Conservation (phyloP, 1,140 invertebrate genomes). For the Goniozus legneri region DNA sequence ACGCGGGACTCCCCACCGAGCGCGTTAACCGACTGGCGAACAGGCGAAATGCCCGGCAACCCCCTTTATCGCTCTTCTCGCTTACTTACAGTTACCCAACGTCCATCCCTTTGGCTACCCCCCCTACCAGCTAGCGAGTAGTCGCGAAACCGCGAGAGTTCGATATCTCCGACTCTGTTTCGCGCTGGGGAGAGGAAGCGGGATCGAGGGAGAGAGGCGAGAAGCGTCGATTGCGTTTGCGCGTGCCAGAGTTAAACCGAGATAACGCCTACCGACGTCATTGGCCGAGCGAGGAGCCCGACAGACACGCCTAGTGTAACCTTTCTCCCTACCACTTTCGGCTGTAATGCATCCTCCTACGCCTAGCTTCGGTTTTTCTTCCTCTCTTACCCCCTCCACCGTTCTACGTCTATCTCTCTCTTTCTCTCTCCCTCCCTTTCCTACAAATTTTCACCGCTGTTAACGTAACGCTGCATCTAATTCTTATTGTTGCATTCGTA, state of each 20-base stretch:
- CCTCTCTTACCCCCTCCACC: background rate
- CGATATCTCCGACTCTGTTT: constrained; percentile 4
- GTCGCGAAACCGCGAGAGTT: too few relatives aligned
- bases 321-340: background rate
- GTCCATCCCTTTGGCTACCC: too few relatives aligned
- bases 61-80: constrained; percentile 5
- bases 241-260: background rate
- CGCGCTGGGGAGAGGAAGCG: background rate
- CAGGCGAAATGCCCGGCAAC: too few relatives aligned
- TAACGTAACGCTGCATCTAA: background rate
- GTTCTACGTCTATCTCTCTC: constrained; percentile 1
- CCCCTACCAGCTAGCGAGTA: too few relatives aligned
- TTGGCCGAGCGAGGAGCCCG: constrained; percentile 9
- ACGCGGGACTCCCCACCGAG: constrained; percentile 37
- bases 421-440: background rate
- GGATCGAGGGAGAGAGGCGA: background rate
- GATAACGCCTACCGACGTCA: constrained; percentile 13
- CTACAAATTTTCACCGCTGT: background rate
- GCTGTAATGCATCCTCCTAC: background rate
- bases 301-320: constrained; percentile 4
- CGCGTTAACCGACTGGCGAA: constrained; percentile 28
- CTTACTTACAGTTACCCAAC: constrained; percentile 3
- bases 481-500: background rate
- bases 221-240: background rate
- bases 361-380: too few relatives aligned